Base-by-base conservation (phyloP, 2,888 invertebrate species). In the Horisme vitalbata region DNA sequence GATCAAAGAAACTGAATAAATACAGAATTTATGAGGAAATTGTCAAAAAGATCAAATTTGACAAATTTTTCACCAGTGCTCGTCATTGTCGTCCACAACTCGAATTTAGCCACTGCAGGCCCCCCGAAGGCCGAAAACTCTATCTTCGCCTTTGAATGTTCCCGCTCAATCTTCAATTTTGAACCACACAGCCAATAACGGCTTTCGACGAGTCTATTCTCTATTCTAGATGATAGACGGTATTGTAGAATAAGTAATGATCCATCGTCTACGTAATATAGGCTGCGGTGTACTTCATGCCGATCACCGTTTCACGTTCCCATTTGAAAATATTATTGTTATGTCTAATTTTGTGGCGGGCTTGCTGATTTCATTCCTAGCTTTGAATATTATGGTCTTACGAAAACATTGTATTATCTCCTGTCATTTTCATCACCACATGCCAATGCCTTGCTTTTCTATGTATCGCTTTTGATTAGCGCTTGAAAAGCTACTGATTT, bases 181-280 rank as follows among this genome's bases (percentile, higher is more conserved):
- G 41, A 35, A 54, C 54, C 61, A 60, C 57, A 53, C 49, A 43
- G 47, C 53, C 65, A 62, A 71, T 75, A 78, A 75, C 78, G 78
- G 79, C 71, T 70, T 68, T 71, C 69, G 64, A 70, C 69, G 63
- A 68, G 68, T 75, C 74, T 64, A 75, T 75, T 72, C 72, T 75
- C 74, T 64, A 75, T 75, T 72, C 72, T 65, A 66, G 71, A 73
- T 75, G 77, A 78, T 78, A 78, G 79, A 71, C 71, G 65, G 71
- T 57, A 77, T 80, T 81, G 79, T 80, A 56, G 65, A 59, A 66
- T 75, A 69, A 73, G 69, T 77, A 76, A 75, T 71, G 67, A 68
- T 66, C 61, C 46, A 49, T 55, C 57, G 41, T 44, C 54, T 57
- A 56, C 59, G 60, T 54, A 57, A 61, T 64, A 60, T 62, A 63